These are phyloP conservation scores for Pachliopta kotzebuea DNA, from an alignment of 2,888 invertebrate genomes.

Conservation along the genomic window DNA sequence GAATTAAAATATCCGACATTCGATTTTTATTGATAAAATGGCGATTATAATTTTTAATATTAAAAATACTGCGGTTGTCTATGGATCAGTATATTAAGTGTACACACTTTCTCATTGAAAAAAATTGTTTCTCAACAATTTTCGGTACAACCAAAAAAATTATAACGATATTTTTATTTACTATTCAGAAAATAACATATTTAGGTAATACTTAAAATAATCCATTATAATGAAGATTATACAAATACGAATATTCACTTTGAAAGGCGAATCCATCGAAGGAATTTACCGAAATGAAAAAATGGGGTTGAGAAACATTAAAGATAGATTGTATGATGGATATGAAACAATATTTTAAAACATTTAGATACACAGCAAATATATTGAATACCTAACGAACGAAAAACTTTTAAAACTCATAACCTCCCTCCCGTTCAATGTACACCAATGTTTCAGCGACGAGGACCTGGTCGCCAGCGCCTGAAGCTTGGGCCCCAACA, in stretches of 20 bases:
- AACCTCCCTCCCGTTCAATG: constrained; percentile 15
- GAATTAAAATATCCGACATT: background rate
- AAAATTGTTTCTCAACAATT: background rate
- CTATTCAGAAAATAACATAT: background rate
- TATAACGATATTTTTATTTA: background rate
- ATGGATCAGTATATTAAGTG: too few relatives aligned
- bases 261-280: too few relatives aligned
- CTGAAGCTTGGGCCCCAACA: constrained; percentile 32
- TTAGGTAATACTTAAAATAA: background rate
- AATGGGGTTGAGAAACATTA: background rate
- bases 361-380: background rate
- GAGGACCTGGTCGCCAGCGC: background rate
- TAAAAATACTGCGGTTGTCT: too few relatives aligned
- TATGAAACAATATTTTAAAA: too few relatives aligned
- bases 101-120: too few relatives aligned
- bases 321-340: background rate
- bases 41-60: too few relatives aligned
- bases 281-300: too few relatives aligned
- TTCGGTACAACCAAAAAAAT: background rate
- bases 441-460: constrained; percentile 1
- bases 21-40: background rate
- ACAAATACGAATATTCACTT: background rate
- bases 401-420: constrained; percentile 1
- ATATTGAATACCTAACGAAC: background rate
- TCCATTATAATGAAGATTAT: background rate